Evolutionary conservation across 2,888 invertebrate species (phyloP).

Genomic region (Thecocarcelia acutangulata): DNA sequence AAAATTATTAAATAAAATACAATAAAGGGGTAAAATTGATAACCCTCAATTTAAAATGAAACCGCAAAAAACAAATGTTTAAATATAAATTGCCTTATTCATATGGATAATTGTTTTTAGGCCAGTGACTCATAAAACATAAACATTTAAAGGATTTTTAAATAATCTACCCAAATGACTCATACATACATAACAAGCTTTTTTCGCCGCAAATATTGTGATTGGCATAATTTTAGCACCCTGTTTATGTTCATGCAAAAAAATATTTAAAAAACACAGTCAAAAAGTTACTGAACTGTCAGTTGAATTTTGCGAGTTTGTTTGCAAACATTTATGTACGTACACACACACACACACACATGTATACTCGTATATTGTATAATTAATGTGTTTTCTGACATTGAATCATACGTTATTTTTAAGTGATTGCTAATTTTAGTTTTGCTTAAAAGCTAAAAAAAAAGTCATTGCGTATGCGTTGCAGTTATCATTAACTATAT

Average conservation of each 20-base stretch:
- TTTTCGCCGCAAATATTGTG: not conserved
- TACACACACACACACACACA: not conserved
- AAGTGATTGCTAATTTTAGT: slow-evolving; percentile 21
- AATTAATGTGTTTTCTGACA: slow-evolving; percentile 65
- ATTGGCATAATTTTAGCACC: slow-evolving; percentile 32
- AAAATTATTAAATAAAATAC: slow-evolving; percentile 41
- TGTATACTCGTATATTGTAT: not conserved
- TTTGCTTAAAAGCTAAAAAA: slow-evolving; percentile 5
- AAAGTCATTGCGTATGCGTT: slow-evolving; percentile 58
- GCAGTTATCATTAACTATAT: slow-evolving; percentile 59
- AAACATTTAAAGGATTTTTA: slow-evolving; percentile 39
- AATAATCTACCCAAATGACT: slow-evolving; percentile 36
- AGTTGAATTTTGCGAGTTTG: slow-evolving; percentile 8
- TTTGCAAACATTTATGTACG: slow-evolving; percentile 6
- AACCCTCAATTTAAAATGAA: slow-evolving; percentile 38
- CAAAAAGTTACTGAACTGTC: slow-evolving; percentile 56
- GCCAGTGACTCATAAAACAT: slow-evolving; percentile 21
- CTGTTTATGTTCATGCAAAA: slow-evolving; percentile 26
- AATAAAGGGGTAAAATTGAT: slow-evolving; percentile 25
- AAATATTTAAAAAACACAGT: slow-evolving; percentile 17
- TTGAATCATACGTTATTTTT: slow-evolving; percentile 59
- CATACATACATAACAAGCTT: slow-evolving; percentile 1
- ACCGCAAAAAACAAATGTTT: slow-evolving; percentile 31
- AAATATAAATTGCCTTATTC: slow-evolving; percentile 21
- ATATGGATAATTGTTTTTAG: not conserved